Evolutionary conservation across 2,113 vertebrate genomes (phyloP).

Genomic region (Pluvianellus socialis): DNA sequence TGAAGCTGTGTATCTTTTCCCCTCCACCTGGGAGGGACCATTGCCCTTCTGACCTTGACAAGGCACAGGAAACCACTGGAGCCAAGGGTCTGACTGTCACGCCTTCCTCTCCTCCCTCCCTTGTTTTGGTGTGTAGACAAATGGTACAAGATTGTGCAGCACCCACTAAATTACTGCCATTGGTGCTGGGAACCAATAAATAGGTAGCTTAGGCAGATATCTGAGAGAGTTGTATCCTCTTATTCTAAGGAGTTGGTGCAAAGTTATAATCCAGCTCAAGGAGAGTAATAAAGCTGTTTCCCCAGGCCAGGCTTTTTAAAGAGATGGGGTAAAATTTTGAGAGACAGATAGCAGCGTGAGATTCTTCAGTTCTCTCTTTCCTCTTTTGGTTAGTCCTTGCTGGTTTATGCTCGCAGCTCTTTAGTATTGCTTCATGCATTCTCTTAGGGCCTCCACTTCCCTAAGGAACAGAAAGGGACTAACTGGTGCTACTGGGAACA

Average conservation of each 20-base stretch:
- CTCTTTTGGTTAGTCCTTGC: not conserved
- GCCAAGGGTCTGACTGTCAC: not conserved
- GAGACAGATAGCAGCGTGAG: not conserved
- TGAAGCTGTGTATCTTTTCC: not conserved
- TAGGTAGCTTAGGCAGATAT: not conserved
- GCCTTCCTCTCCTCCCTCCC: not conserved
- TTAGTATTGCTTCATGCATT: not conserved
- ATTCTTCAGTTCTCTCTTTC: not conserved
- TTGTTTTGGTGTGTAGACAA: not conserved
- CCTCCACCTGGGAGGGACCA: not conserved
- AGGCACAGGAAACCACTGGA: conserved; percentile 22
- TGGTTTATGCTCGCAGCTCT: not conserved
- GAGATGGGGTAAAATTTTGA: not conserved
- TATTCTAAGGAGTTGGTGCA: not conserved
- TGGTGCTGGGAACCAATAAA: not conserved
- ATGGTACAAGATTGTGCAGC: not conserved
- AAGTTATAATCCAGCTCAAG: not conserved
- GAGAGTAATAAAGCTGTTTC: not conserved
- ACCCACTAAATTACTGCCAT: not conserved
- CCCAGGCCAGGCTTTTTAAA: not conserved
- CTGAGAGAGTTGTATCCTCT: not conserved
- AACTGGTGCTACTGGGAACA: not conserved
- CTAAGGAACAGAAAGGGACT: not conserved
- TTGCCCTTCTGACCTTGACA: conserved; percentile 38
- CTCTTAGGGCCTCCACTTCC: not conserved